These are phyloP conservation scores for Zaprionus capensis DNA, from an alignment of 1,140 invertebrate genomes.

Conservation along the genomic window DNA sequence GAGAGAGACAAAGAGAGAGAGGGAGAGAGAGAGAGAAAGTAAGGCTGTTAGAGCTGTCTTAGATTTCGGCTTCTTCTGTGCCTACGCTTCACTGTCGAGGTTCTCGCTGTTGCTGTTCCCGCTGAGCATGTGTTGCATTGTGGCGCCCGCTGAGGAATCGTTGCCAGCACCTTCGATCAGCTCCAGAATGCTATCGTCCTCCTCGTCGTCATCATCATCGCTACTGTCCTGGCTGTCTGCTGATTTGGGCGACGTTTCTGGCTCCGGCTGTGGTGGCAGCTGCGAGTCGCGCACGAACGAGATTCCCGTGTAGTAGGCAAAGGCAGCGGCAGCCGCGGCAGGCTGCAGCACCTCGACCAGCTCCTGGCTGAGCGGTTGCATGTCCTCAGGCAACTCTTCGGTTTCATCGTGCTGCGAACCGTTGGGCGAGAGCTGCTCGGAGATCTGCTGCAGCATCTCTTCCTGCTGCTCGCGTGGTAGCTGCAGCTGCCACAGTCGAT, in stretches of 20 bases:
- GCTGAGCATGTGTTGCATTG: constrained; percentile 64
- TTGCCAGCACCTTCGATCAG: constrained; percentile 48
- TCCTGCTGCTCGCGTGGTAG: constrained; percentile 69
- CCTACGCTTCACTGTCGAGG: constrained; percentile 68
- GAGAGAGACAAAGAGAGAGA: not conserved
- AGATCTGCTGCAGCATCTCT: constrained; percentile 72
- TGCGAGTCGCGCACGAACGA: constrained; percentile 73
- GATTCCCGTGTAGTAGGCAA: constrained; percentile 78
- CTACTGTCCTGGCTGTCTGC: constrained; percentile 63
- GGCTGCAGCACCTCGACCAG: constrained; percentile 73
- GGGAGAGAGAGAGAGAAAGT: not conserved
- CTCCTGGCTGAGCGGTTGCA: constrained; percentile 69
- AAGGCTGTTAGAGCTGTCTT: constrained; percentile 5
- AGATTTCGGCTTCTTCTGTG: not conserved
- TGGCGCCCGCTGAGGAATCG: constrained; percentile 48
- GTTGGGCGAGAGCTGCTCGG: constrained; percentile 66
- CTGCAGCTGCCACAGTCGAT: constrained; percentile 70
- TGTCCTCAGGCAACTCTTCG: constrained; percentile 44
- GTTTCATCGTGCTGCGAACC: constrained; percentile 43
- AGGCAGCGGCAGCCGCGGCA: constrained; percentile 68
- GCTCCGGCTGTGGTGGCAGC: constrained; percentile 34
- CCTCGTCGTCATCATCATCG: constrained; percentile 70
- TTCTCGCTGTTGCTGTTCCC: constrained; percentile 45
- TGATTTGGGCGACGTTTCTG: constrained; percentile 15
- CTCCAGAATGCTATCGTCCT: constrained; percentile 58